phyloP scores from a whole-genome alignment of 2,888 invertebrate species.

The Morinoia aosen region DNA sequence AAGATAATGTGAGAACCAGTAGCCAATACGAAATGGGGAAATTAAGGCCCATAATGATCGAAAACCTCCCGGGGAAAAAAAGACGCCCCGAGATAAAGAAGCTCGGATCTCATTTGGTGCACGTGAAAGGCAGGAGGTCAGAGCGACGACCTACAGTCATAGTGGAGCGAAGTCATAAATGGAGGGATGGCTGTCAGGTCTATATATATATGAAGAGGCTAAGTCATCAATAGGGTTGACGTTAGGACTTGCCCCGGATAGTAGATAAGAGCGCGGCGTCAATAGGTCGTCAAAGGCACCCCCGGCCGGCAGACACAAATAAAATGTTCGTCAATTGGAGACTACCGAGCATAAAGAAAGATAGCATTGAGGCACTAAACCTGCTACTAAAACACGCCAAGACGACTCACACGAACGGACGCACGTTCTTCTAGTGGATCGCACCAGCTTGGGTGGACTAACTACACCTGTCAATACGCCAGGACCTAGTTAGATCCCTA shows the following conservation, averaged over 20 bases:
- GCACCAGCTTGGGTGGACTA: neutral
- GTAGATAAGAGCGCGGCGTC: constrained; percentile 20
- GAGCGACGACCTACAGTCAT: neutral
- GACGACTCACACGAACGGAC: neutral
- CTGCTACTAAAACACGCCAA: constrained; percentile 7
- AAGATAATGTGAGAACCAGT: neutral
- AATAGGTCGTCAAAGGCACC: constrained; percentile 43
- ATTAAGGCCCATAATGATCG: neutral
- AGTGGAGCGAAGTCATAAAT: neutral
- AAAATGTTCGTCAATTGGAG: constrained; percentile 52
- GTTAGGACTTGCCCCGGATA: neutral
- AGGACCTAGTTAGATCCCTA: neutral
- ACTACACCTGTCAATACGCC: neutral
- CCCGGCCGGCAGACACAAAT: constrained; percentile 23
- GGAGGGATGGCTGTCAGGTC: neutral
- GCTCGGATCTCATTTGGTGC: neutral
- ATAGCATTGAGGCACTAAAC: constrained; percentile 25
- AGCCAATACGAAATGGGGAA: neutral
- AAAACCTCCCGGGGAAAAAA: neutral
- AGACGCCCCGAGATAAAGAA: neutral
- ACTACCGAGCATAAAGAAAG: constrained; percentile 26
- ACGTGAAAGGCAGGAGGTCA: neutral
- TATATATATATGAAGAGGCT: neutral
- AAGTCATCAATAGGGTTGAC: constrained; percentile 12
- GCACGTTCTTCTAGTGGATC: neutral